Conservation (phyloP, 1,140 invertebrate species). For the Anthonomus grandis region DNA sequence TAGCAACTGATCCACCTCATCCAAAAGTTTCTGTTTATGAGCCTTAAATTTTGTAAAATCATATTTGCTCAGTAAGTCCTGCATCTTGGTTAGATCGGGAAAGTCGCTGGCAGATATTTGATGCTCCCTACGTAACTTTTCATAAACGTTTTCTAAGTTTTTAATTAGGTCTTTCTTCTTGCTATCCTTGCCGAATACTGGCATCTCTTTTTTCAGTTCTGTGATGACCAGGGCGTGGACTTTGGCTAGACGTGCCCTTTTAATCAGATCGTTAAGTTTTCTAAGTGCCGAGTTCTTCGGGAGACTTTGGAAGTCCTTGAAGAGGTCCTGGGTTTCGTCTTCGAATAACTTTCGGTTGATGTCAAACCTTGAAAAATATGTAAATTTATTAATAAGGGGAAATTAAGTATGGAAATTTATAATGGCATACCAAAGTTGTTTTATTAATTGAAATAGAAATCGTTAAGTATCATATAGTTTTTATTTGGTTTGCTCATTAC, state of each 20-base stretch:
- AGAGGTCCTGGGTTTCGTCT: slow-evolving; percentile 74
- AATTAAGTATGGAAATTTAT: background rate
- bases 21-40: slow-evolving; percentile 66
- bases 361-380: slow-evolving; percentile 47
- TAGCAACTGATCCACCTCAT: slow-evolving; percentile 74
- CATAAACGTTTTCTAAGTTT: slow-evolving; percentile 68
- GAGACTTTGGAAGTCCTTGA: slow-evolving; percentile 68
- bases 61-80: slow-evolving; percentile 65
- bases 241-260: slow-evolving; percentile 72
- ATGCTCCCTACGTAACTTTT: slow-evolving; percentile 65
- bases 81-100: slow-evolving; percentile 76
- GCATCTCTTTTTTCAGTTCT: slow-evolving; percentile 55
- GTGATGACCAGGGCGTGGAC: slow-evolving; percentile 86
- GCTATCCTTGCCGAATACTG: slow-evolving; percentile 70
- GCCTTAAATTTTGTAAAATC: slow-evolving; percentile 76
- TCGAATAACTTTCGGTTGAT: slow-evolving; percentile 64
- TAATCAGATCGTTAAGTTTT: slow-evolving; percentile 80
- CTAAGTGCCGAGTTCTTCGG: slow-evolving; percentile 73
- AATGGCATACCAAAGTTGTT: no score
- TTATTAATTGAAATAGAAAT: no score
- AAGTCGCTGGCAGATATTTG: slow-evolving; percentile 75
- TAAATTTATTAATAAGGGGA: no score
- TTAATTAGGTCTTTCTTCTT: slow-evolving; percentile 87
- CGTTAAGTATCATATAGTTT: no score
- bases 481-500: no score